Conservation (phyloP, 1,140 invertebrate genomes). For the Belonocnema kinseyi region DNA sequence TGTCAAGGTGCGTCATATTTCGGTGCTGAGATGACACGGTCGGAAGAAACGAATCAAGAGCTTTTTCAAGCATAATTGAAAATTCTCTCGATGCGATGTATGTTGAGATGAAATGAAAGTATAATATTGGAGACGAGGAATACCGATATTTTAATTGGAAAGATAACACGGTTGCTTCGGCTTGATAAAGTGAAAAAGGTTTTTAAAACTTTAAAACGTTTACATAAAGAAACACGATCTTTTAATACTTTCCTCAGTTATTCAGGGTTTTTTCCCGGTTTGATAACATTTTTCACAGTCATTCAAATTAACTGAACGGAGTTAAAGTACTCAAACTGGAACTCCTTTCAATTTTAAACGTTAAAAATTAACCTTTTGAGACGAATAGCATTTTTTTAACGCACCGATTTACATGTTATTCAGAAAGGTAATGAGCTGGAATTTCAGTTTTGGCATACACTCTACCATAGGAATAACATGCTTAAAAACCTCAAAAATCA, state of each 20-base stretch:
- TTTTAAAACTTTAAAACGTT: background rate
- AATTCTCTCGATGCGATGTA: constrained; percentile 3
- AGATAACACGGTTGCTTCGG: background rate
- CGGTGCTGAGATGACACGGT: constrained; percentile 14
- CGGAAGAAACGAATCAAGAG: background rate
- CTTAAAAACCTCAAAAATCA: too few relatives aligned
- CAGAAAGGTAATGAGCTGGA: too few relatives aligned
- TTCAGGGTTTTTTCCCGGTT: too few relatives aligned
- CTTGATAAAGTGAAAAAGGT: background rate
- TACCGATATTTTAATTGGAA: constrained; percentile 5
- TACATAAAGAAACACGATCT: background rate
- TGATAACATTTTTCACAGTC: too few relatives aligned
- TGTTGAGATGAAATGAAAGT: constrained; percentile 15
- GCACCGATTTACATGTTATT: too few relatives aligned
- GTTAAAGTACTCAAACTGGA: too few relatives aligned
- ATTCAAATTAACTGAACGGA: too few relatives aligned
- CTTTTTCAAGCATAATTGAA: constrained; percentile 17
- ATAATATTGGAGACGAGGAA: constrained; percentile 1
- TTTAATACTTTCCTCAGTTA: background rate
- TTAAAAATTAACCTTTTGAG: too few relatives aligned
- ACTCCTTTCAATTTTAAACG: too few relatives aligned
- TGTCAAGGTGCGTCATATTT: constrained; percentile 28
- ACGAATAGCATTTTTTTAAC: too few relatives aligned
- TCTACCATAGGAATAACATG: too few relatives aligned
- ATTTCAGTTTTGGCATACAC: too few relatives aligned